Conservation (phyloP, 2,797 vertebrate genomes). For the Gephyroberyx darwinii region DNA sequence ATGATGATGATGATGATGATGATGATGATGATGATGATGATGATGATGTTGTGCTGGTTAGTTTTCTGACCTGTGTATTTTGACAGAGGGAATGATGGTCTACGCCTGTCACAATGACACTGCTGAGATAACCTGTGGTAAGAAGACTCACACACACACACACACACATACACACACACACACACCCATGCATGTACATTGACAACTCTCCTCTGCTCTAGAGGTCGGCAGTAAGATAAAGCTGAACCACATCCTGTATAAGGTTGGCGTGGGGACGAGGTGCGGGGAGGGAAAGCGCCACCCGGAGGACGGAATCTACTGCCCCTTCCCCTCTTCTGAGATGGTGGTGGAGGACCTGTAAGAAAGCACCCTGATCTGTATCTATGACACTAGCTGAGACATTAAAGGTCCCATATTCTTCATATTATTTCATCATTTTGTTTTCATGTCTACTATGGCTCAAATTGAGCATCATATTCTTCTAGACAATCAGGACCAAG, state of each 20-base stretch:
- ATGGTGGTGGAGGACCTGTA: constrained; percentile 79
- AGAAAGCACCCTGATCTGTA: constrained; percentile 25
- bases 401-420: no score
- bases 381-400: no score
- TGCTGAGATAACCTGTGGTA: constrained; percentile 60
- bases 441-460: no score
- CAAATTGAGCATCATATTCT: no score
- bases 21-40: not conserved
- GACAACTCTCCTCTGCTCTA: constrained; percentile 26
- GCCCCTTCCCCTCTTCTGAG: constrained; percentile 74
- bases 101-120: constrained; percentile 70
- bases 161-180: constrained; percentile 7
- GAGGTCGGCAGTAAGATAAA: constrained; percentile 63
- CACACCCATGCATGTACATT: not conserved
- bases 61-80: constrained; percentile 15
- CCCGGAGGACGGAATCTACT: constrained; percentile 66
- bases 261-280: constrained; percentile 71
- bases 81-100: constrained; percentile 61
- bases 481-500: no score
- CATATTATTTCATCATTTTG: no score
- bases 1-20: not conserved
- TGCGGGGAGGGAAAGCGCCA: constrained; percentile 67
- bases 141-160: constrained; percentile 22
- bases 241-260: constrained; percentile 74
- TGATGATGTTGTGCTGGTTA: not conserved